phyloP scores from a whole-genome alignment of 2,797 vertebrate genomes.

The Mormyrus proboscirostris region DNA sequence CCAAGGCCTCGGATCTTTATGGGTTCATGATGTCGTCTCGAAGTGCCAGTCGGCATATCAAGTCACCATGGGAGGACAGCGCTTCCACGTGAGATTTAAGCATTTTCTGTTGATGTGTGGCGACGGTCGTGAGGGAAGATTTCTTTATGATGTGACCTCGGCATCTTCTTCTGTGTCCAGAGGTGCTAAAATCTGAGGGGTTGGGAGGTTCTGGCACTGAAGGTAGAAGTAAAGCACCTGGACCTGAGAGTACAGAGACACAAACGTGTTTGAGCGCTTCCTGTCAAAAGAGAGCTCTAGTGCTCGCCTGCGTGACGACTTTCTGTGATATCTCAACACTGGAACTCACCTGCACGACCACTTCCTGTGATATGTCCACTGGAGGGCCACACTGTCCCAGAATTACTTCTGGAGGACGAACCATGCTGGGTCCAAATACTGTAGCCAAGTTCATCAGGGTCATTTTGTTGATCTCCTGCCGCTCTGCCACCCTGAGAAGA shows the following conservation, averaged over 20 bases:
- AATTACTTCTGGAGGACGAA: constrained; percentile 54
- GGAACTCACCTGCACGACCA: constrained; percentile 59
- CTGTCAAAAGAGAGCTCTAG: background rate
- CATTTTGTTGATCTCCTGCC: constrained; percentile 61
- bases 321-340: constrained; percentile 57
- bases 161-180: constrained; percentile 50
- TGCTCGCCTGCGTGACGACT: constrained; percentile 57
- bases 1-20: background rate
- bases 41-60: background rate
- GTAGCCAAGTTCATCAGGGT: constrained; percentile 62
- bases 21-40: background rate
- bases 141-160: background rate
- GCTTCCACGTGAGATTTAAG: background rate
- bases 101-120: background rate
- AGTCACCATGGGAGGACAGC: background rate
- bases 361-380: constrained; percentile 63
- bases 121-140: background rate
- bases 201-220: constrained; percentile 56
- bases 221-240: constrained; percentile 62
- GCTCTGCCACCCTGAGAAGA: constrained; percentile 51
- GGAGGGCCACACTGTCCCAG: constrained; percentile 25
- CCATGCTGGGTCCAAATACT: constrained; percentile 64
- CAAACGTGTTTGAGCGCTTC: constrained; percentile 59
- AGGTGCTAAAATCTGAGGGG: constrained; percentile 47
- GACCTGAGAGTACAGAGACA: constrained; percentile 43